These are phyloP conservation scores for Apodemus speciosus DNA, from an alignment of 2,113 vertebrate species.

Conservation along the genomic window DNA sequence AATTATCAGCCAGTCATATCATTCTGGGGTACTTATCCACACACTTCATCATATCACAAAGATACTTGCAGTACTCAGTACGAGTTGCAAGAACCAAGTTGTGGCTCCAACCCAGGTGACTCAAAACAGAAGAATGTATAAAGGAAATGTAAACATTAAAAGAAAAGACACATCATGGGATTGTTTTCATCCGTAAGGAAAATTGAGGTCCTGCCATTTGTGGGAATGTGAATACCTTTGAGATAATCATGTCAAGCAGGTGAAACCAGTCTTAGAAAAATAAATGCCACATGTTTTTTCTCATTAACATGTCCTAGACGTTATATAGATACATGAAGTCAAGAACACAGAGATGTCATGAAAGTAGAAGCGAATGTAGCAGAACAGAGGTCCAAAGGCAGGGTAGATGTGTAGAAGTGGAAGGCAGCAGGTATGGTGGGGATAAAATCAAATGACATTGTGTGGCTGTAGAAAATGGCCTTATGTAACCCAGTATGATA, in stretches of 20 bases:
- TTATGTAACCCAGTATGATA: no score
- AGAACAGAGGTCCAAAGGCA: background rate
- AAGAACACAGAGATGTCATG: background rate
- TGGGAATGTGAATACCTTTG: background rate
- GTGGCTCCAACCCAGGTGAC: background rate
- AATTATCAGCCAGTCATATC: background rate
- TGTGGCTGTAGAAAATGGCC: no score
- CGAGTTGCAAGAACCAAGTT: background rate
- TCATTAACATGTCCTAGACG: background rate
- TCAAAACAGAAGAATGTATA: background rate
- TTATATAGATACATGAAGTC: background rate
- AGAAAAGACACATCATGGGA: background rate
- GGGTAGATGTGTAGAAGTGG: background rate
- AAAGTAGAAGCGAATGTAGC: background rate
- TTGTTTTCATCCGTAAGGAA: background rate
- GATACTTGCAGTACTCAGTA: background rate
- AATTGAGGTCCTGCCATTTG: background rate
- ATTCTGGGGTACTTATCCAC: background rate
- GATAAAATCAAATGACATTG: no score
- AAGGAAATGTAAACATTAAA: background rate
- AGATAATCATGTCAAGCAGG: background rate
- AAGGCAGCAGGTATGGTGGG: no score
- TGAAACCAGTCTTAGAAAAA: background rate
- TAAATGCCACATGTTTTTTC: background rate
- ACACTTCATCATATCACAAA: background rate